Evolutionary conservation across 2,888 invertebrate species (phyloP).

Genomic region (Cheilosia scutellata): DNA sequence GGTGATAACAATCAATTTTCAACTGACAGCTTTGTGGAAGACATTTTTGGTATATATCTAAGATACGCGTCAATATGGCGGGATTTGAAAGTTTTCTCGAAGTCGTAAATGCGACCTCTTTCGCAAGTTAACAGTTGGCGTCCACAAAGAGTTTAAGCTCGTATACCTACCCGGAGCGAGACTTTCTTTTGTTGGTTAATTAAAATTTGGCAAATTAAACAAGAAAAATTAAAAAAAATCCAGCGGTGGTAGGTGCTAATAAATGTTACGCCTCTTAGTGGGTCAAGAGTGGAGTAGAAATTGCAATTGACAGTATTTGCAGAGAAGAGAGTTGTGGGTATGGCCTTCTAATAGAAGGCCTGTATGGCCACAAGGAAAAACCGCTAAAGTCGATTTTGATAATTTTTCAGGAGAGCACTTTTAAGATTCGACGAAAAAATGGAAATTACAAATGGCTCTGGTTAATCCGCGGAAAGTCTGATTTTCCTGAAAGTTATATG

Average conservation of each 20-base stretch:
- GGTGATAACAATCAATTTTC: constrained; percentile 68
- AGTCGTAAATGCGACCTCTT: constrained; percentile 33
- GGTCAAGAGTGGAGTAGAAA: background rate
- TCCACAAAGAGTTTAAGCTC: background rate
- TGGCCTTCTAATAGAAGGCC: no score
- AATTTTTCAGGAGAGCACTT: no score
- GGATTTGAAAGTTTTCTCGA: constrained; percentile 39
- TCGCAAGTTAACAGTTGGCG: constrained; percentile 30
- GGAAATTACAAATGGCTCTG: no score
- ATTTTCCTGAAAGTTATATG: no score
- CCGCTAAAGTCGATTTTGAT: no score
- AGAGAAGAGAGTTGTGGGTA: no score
- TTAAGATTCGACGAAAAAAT: no score
- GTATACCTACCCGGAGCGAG: background rate
- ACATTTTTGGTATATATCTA: constrained; percentile 33
- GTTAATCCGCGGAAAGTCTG: no score
- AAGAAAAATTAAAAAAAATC: background rate
- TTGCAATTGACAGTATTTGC: no score
- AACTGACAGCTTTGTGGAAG: constrained; percentile 42
- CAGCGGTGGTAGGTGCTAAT: background rate
- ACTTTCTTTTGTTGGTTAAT: constrained; percentile 49
- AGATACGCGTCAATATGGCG: background rate
- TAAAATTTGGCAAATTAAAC: constrained; percentile 23
- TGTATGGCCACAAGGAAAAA: no score
- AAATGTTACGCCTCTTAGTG: background rate